Conservation (phyloP, 2,888 invertebrate species). For the Erannis defoliaria region DNA sequence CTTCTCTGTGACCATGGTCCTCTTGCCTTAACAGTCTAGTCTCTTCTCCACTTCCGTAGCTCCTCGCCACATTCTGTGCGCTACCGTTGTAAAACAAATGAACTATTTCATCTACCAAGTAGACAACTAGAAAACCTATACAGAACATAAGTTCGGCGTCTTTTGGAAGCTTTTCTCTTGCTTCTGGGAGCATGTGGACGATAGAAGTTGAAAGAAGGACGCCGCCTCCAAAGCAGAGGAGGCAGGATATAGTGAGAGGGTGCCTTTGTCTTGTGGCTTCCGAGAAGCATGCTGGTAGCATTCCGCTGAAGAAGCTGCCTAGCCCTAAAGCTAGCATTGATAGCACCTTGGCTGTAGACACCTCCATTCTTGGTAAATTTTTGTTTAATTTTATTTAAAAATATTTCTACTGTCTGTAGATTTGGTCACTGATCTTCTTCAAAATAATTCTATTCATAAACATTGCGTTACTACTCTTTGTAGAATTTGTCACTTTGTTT, state of each 20-base stretch:
- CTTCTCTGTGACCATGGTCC: conserved; percentile 54
- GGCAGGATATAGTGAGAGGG: conserved; percentile 88
- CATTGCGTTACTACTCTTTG: not conserved
- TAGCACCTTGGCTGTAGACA: conserved; percentile 87
- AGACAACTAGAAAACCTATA: conserved; percentile 90
- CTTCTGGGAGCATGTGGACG: conserved; percentile 94
- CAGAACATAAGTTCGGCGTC: conserved; percentile 89
- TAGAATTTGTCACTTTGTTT: not conserved
- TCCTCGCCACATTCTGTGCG: conserved; percentile 42
- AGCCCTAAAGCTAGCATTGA: conserved; percentile 89
- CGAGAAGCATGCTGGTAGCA: conserved; percentile 89
- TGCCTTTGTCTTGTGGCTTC: conserved; percentile 84
- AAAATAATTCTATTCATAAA: not conserved
- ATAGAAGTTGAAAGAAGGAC: conserved; percentile 92
- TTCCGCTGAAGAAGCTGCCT: conserved; percentile 90
- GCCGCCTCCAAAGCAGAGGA: conserved; percentile 93
- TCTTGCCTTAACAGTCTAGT: conserved; percentile 64
- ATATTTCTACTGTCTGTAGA: not conserved
- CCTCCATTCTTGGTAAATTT: conserved; percentile 68
- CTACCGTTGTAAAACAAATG: conserved; percentile 87
- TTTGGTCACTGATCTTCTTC: not conserved
- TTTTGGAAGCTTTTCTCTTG: conserved; percentile 86
- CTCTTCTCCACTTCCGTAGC: conserved; percentile 64
- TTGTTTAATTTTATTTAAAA: not conserved
- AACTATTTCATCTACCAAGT: conserved; percentile 90